These are phyloP conservation scores for Chrysolina oricalcia DNA, from an alignment of 2,888 invertebrate species.

Conservation along the genomic window DNA sequence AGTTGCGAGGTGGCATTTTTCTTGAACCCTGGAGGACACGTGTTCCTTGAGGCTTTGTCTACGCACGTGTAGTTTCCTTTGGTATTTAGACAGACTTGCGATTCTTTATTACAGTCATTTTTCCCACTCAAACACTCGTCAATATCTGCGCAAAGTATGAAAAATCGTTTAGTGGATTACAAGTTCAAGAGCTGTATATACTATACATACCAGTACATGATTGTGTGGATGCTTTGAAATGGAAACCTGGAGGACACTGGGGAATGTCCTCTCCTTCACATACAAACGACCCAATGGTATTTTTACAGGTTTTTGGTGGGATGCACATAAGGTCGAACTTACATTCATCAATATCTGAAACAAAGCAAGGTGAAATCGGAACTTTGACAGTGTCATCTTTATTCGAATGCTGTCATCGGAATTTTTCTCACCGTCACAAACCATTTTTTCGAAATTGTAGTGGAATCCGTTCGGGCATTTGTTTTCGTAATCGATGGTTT, in stretches of 20 bases:
- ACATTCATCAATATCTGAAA: constrained; percentile 69
- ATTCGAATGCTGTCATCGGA: not conserved
- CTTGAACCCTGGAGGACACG: constrained; percentile 79
- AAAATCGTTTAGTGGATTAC: no score
- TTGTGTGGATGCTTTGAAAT: constrained; percentile 66
- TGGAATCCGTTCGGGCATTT: constrained; percentile 76
- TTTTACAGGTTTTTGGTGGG: constrained; percentile 66
- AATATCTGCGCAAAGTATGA: constrained; percentile 74
- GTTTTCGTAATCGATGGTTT: constrained; percentile 58
- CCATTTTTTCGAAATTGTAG: constrained; percentile 74
- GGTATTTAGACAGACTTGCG: constrained; percentile 82
- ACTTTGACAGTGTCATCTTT: not conserved
- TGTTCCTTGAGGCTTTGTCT: constrained; percentile 76
- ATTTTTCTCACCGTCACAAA: constrained; percentile 72
- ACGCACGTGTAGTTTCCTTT: constrained; percentile 82
- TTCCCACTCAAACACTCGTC: constrained; percentile 81
- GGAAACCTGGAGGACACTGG: constrained; percentile 69
- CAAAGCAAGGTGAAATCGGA: not conserved
- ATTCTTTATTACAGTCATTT: constrained; percentile 79
- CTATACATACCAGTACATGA: constrained; percentile 63
- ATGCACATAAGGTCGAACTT: constrained; percentile 65
- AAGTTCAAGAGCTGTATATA: no score
- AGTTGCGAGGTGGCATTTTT: constrained; percentile 74
- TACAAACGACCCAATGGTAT: constrained; percentile 68
- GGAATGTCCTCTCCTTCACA: constrained; percentile 64